Evolutionary conservation across 2,113 vertebrate species (phyloP).

Genomic region (Aptenodytes forsteri): DNA sequence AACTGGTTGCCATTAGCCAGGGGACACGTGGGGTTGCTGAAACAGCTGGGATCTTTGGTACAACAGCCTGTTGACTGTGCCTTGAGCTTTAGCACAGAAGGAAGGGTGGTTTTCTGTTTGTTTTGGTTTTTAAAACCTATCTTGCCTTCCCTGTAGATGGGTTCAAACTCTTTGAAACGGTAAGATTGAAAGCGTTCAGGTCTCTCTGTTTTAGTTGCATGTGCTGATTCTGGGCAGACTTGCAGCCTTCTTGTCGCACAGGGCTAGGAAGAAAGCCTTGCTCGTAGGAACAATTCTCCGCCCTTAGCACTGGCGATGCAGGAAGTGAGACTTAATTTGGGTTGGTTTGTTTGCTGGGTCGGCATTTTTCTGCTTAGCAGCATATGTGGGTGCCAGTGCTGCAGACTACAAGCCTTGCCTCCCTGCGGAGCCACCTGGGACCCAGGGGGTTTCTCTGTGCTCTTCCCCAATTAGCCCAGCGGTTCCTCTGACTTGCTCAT

Average conservation of each 20-base stretch:
- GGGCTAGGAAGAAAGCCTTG: not conserved
- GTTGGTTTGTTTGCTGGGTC: not conserved
- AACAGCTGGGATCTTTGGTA: not conserved
- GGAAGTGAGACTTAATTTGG: not conserved
- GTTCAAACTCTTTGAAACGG: not conserved
- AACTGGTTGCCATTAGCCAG: not conserved
- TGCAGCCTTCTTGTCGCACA: not conserved
- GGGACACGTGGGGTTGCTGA: not conserved
- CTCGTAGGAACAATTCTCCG: not conserved
- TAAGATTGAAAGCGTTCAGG: fast-evolving
- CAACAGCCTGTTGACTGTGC: not conserved
- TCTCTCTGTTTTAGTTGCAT: not conserved
- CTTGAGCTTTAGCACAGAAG: not conserved
- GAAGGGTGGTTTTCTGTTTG: not conserved
- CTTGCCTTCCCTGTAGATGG: not conserved
- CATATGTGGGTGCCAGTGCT: not conserved
- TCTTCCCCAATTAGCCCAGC: not conserved
- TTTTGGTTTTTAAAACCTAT: not conserved
- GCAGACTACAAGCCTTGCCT: not conserved
- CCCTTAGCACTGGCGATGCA: not conserved
- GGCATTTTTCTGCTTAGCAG: not conserved
- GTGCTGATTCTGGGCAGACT: not conserved
- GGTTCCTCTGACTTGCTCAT: not conserved
- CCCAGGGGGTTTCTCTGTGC: not conserved
- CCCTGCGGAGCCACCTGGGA: not conserved